phyloP scores from a whole-genome alignment of 2,797 vertebrate genomes.

The Argyrosomus regius region DNA sequence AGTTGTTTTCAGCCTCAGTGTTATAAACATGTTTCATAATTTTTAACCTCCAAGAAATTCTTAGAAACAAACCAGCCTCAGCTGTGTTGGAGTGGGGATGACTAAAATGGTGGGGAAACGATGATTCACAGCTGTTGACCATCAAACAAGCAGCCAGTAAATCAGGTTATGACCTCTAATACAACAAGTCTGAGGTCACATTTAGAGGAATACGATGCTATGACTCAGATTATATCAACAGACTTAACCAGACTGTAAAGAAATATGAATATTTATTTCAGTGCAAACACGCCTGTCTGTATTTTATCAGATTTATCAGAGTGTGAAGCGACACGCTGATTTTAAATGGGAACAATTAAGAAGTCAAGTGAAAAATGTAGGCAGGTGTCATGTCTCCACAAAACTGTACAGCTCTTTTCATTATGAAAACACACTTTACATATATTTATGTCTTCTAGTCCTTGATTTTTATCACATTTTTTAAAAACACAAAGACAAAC shows the following conservation, averaged over 20 bases:
- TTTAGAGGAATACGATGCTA: neutral
- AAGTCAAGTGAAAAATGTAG: neutral
- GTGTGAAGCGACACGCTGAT: neutral
- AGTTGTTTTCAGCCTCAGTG: conserved; percentile 9
- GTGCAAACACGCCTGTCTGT: neutral
- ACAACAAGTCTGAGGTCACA: neutral
- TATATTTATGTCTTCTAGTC: too few relatives aligned
- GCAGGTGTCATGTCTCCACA: neutral
- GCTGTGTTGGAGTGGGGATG: neutral
- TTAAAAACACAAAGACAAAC: too few relatives aligned
- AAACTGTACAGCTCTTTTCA: too few relatives aligned
- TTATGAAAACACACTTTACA: too few relatives aligned
- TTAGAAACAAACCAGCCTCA: too few relatives aligned
- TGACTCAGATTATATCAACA: neutral
- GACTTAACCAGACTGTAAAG: neutral
- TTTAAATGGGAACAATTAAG: neutral
- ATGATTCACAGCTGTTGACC: neutral
- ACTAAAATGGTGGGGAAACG: neutral
- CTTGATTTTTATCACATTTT: too few relatives aligned
- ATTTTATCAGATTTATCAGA: too few relatives aligned
- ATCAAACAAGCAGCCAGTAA: neutral
- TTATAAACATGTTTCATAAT: neutral
- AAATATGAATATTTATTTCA: neutral
- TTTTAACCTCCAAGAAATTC: neutral
- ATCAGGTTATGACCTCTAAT: neutral